Evolutionary conservation across 1,140 invertebrate genomes (phyloP).

Genomic region (Mycetomoellerius zeteki): DNA sequence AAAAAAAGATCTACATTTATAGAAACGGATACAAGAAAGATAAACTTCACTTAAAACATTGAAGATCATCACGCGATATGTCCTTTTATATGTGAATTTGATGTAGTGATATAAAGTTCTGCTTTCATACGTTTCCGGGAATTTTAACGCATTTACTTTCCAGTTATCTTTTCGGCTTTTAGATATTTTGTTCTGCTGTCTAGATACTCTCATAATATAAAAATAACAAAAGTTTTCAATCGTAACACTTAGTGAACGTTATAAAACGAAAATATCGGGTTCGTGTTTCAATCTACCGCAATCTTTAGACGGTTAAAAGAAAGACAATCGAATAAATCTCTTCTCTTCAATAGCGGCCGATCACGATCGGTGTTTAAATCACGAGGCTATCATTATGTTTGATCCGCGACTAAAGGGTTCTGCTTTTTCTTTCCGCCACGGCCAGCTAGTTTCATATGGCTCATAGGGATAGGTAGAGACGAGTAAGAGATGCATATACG

Average conservation of each 20-base stretch:
- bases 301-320: conserved; percentile 31
- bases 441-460: conserved; percentile 70
- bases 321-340: conserved; percentile 49
- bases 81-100: neutral
- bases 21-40: neutral
- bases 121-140: conserved; percentile 22
- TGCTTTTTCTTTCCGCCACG: conserved; percentile 55
- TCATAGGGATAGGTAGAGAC: neutral
- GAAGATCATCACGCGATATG: neutral
- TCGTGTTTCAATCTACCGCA: conserved; percentile 14
- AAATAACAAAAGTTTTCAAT: conserved; percentile 43
- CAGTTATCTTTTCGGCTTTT: conserved; percentile 10
- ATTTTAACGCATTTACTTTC: conserved; percentile 24
- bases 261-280: conserved; percentile 30
- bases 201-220: conserved; percentile 21
- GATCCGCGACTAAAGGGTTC: conserved; percentile 59
- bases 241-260: conserved; percentile 35
- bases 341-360: conserved; percentile 47
- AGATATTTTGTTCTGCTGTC: conserved; percentile 22
- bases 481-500: conserved; percentile 13
- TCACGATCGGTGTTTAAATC: conserved; percentile 57
- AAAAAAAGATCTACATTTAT: no score
- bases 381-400: conserved; percentile 70
- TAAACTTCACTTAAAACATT: conserved; percentile 34
- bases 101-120: conserved; percentile 3